Evolutionary conservation across 2,113 vertebrate species (phyloP).

Genomic region (Hemicordylus capensis): DNA sequence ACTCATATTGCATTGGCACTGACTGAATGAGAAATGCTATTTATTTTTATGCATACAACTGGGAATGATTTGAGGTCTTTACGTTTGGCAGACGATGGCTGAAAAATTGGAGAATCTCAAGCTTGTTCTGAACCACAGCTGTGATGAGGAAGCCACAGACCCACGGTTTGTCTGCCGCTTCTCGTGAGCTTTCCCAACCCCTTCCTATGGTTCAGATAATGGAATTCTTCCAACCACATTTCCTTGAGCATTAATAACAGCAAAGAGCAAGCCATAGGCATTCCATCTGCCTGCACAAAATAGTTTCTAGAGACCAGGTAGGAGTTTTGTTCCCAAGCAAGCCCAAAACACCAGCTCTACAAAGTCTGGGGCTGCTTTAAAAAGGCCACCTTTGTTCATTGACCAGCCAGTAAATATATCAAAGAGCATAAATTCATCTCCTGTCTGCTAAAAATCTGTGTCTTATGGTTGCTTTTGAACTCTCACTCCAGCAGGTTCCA

Average conservation of each 20-base stretch:
- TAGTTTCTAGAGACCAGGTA: background rate
- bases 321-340: background rate
- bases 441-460: background rate
- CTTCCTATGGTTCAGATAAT: background rate
- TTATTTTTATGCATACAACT: slow-evolving; percentile 26
- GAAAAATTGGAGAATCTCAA: slow-evolving; percentile 11
- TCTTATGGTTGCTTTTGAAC: background rate
- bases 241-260: slow-evolving; percentile 3
- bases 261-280: background rate
- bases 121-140: background rate
- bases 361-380: background rate
- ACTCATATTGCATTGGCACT: slow-evolving; percentile 1
- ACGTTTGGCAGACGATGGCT: background rate
- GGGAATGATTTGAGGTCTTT: slow-evolving; percentile 23
- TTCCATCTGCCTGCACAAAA: background rate
- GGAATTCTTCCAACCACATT: background rate
- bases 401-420: slow-evolving; percentile 25
- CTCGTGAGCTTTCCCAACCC: background rate
- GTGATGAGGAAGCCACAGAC: slow-evolving; percentile 15
- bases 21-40: slow-evolving; percentile 11
- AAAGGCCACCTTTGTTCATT: slow-evolving; percentile 20
- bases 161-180: background rate
- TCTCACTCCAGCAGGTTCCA: background rate
- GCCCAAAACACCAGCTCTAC: accelerated
- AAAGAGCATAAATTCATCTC: slow-evolving; percentile 21